Evolutionary conservation across 1,140 invertebrate genomes (phyloP).

Genomic region (Telenomus remus): DNA sequence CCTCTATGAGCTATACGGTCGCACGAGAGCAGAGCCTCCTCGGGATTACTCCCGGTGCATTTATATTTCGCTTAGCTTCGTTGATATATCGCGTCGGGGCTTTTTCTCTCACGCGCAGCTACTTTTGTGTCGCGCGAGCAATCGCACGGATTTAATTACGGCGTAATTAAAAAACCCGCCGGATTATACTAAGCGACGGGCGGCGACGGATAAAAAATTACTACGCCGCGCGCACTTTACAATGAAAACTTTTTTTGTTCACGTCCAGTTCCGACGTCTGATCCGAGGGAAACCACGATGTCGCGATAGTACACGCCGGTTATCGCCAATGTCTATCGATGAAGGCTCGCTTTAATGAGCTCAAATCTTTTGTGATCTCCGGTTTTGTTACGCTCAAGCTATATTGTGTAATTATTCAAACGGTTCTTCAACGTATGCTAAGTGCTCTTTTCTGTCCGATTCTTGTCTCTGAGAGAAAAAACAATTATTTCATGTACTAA

Average conservation of each 20-base stretch:
- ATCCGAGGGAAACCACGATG: conserved; percentile 18
- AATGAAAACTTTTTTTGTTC: conserved; percentile 20
- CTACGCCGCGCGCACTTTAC: conserved; percentile 2
- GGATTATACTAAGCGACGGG: conserved; percentile 26
- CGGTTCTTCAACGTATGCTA: no score
- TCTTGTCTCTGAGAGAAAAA: no score
- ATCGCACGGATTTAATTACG: conserved; percentile 43
- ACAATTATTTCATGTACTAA: no score
- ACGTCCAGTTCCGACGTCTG: conserved; percentile 4
- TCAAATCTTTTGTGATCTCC: background rate
- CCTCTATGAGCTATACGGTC: conserved; percentile 37
- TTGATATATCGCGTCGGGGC: conserved; percentile 17
- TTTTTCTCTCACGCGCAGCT: conserved; percentile 28
- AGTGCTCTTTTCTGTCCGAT: no score
- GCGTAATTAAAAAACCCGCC: conserved; percentile 26
- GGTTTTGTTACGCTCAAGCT: no score
- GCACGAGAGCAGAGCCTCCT: conserved; percentile 21
- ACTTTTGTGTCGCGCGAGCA: conserved; percentile 20
- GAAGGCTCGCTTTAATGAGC: conserved; percentile 12
- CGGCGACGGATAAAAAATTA: conserved; percentile 11
- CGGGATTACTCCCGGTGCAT: conserved; percentile 18
- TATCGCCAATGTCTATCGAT: conserved; percentile 19
- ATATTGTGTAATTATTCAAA: no score
- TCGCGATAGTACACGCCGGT: conserved; percentile 13
- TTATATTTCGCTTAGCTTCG: conserved; percentile 21